phyloP scores from a whole-genome alignment of 2,113 vertebrate species.

The Recurvirostra avosetta region DNA sequence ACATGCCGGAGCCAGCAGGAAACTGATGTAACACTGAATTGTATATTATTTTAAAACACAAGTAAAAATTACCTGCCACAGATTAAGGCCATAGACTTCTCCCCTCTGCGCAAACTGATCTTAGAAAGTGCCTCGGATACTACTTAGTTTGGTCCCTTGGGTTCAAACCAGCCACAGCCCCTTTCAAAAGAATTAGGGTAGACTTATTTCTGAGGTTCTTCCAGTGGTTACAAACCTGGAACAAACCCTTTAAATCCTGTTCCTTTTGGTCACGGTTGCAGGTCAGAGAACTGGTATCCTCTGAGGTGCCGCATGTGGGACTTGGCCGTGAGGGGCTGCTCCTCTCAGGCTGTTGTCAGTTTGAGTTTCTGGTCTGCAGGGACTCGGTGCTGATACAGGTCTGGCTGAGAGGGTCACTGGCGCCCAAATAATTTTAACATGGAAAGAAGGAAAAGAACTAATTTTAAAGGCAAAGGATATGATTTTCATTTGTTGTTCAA shows the following conservation, averaged over 20 bases:
- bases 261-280: not conserved
- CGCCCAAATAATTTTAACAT: not conserved
- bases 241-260: not conserved
- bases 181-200: not conserved
- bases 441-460: not conserved
- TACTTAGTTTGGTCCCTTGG: not conserved
- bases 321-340: not conserved
- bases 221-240: not conserved
- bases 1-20: not conserved
- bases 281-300: not conserved
- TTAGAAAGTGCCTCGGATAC: not conserved
- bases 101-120: not conserved
- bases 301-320: rapidly evolving
- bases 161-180: not conserved
- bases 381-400: not conserved
- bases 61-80: not conserved
- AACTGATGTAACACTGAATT: not conserved
- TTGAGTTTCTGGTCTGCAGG: not conserved
- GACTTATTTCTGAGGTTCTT: not conserved
- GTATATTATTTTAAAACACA: not conserved
- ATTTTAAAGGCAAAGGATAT: not conserved
- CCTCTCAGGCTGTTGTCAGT: not conserved
- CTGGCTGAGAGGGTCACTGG: not conserved
- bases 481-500: not conserved
- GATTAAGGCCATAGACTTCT: not conserved